A percentile compares a stretch with the other conserved stretches of the same genome.
Conservation (phyloP, 2,888 invertebrate species). For the Criorhina ranunculi region DNA sequence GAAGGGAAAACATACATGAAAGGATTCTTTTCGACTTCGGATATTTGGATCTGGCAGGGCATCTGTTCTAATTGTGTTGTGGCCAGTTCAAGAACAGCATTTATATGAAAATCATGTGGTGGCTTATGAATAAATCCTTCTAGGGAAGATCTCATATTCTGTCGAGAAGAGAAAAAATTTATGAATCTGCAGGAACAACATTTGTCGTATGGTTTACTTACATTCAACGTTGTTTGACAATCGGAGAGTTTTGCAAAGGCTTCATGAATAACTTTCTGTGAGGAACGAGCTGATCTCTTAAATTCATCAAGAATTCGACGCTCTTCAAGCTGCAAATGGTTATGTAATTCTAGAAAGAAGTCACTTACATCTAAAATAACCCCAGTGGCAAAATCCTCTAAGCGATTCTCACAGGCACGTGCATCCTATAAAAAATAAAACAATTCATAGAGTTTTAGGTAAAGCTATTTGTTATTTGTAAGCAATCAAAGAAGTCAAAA, state of each 20-base stretch:
- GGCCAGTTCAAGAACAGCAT: slow-evolving; percentile 76
- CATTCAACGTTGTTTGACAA: slow-evolving; percentile 79
- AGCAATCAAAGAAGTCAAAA: too few species aligned
- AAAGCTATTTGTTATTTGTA: not conserved
- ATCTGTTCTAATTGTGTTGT: slow-evolving; percentile 79
- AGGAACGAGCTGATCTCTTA: slow-evolving; percentile 78
- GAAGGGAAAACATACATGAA: slow-evolving; percentile 64
- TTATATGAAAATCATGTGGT: slow-evolving; percentile 78
- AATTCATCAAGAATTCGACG: slow-evolving; percentile 79
- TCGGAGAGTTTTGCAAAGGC: slow-evolving; percentile 78
- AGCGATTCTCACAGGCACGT: slow-evolving; percentile 79
- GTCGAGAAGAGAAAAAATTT: not conserved
- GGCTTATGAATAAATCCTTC: slow-evolving; percentile 60
- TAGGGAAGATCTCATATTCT: slow-evolving; percentile 79
- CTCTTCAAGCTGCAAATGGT: slow-evolving; percentile 81
- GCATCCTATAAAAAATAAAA: slow-evolving; percentile 78
- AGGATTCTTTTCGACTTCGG: slow-evolving; percentile 78
- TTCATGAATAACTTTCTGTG: slow-evolving; percentile 79
- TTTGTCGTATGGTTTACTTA: slow-evolving; percentile 66
- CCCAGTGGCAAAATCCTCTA: slow-evolving; percentile 80
- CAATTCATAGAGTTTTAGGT: not conserved
- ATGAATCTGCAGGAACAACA: not conserved
- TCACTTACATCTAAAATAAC: slow-evolving; percentile 79
- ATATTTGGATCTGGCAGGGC: slow-evolving; percentile 79
- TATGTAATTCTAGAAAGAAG: slow-evolving; percentile 81